Evolutionary conservation across 2,797 vertebrate species (phyloP).

Genomic region (Danio choprae): DNA sequence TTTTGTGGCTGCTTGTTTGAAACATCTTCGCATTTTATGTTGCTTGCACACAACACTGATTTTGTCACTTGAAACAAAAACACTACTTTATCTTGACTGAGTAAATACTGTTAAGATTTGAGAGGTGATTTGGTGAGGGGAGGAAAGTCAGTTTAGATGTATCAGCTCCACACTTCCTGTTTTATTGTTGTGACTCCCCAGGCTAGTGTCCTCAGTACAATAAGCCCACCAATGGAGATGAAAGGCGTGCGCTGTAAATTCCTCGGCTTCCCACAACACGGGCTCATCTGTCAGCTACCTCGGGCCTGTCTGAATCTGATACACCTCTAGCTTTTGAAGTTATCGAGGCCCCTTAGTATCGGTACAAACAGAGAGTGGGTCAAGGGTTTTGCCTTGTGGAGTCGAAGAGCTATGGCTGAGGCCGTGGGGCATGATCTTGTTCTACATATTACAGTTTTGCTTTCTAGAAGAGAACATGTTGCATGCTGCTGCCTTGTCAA

Average conservation of each 20-base stretch:
- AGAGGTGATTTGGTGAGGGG: constrained; percentile 21
- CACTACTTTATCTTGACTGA: background rate
- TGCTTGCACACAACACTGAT: background rate
- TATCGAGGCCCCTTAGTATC: constrained; percentile 52
- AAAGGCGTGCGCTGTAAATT: constrained; percentile 83
- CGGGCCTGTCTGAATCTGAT: constrained; percentile 81
- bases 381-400: constrained; percentile 28
- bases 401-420: background rate
- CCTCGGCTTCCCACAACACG: constrained; percentile 80
- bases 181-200: constrained; percentile 74
- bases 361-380: constrained; percentile 26
- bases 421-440: constrained; percentile 15
- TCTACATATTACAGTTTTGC: constrained; percentile 16
- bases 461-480: constrained; percentile 7
- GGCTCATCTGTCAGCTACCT: constrained; percentile 75
- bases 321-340: constrained; percentile 76
- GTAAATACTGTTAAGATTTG: constrained; percentile 20
- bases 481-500: constrained; percentile 12
- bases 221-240: constrained; percentile 82
- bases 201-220: constrained; percentile 48
- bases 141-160: constrained; percentile 38
- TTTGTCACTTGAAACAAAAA: constrained; percentile 14
- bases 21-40: background rate
- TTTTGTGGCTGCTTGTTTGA: background rate
- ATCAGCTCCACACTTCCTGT: constrained; percentile 66